Evolutionary conservation across 2,888 invertebrate species (phyloP).

Genomic region (Silvanus unidentatus): DNA sequence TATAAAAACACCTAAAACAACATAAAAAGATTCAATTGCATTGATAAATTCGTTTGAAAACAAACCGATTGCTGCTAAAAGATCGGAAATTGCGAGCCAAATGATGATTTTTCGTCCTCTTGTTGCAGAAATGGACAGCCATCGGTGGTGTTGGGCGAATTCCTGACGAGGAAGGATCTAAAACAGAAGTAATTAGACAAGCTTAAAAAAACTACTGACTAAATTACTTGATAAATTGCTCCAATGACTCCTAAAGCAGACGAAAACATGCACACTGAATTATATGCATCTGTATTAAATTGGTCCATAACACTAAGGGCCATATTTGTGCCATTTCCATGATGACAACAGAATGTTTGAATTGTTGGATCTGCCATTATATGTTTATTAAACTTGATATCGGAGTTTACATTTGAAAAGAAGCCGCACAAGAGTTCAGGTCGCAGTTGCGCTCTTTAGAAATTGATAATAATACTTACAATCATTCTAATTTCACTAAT

Average conservation of each 20-base stretch:
- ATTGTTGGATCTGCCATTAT: slow-evolving; percentile 77
- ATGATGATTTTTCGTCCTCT: slow-evolving; percentile 67
- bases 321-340: slow-evolving; percentile 58
- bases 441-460: slow-evolving; percentile 3
- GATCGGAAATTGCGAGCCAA: slow-evolving; percentile 74
- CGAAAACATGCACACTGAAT: slow-evolving; percentile 66
- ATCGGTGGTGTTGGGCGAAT: slow-evolving; percentile 49
- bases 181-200: slow-evolving; percentile 19
- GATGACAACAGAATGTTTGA: slow-evolving; percentile 74
- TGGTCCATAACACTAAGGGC: slow-evolving; percentile 62
- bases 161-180: slow-evolving; percentile 62
- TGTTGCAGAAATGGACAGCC: slow-evolving; percentile 54
- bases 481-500: too few relatives aligned
- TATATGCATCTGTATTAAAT: slow-evolving; percentile 70
- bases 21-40: background rate
- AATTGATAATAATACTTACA: too few relatives aligned
- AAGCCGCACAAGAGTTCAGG: slow-evolving; percentile 10
- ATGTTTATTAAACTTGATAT: background rate
- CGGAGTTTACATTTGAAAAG: slow-evolving; percentile 1
- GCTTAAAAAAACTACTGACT: slow-evolving; percentile 3
- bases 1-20: slow-evolving; percentile 58
- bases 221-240: slow-evolving; percentile 66
- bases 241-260: slow-evolving; percentile 69
- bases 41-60: too few relatives aligned
- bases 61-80: slow-evolving; percentile 70